Base-by-base conservation (phyloP, 2,797 vertebrate species). In the Manis pentadactyla region DNA sequence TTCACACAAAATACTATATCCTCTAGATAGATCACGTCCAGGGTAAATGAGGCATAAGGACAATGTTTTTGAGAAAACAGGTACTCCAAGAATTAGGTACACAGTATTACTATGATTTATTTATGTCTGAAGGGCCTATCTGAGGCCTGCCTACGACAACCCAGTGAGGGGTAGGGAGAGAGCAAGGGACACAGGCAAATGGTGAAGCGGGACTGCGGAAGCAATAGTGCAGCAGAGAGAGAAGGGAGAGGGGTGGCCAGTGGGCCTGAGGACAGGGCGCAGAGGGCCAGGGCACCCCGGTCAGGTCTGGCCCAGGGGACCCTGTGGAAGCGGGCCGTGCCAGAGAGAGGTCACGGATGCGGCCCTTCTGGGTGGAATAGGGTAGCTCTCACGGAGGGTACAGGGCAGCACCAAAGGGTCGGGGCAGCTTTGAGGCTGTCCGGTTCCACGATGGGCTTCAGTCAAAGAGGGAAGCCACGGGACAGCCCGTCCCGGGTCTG, bases 391-490 rank as follows among this genome's bases (percentile, higher is more conserved):
- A 46, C n/a, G 46, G 21, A 79, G 21, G 3, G 0, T 27, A 1
- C 51, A 12, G 11, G 25, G 17, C 4, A 74, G 59, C 7, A 81
- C 17, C 37, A 34, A 55, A 39, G 27, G 55, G 0, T 39, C 7
- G 37, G 74, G 71, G 57, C 10, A 3, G 1, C 21, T 0, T 1
- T 1, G 6, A 10, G 3, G 23, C 25, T 73, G 0, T 23, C 61
- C 2, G 19, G 59, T 61, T 81, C 86, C 25, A 46, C 17, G 29
- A 39, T 18, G 29, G 31, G 5, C 18, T 90, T 75, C 49, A 61
- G 1, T 49, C 57, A 42, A 21, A 90, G 59, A 73, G 68, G 31
- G 21, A 0, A 71, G 31, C 11, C 51, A 59, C 5, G 13, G 39
- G 2, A 49, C 31, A 94, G 49, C 15, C 49, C 29, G 2, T 25